phyloP scores from a whole-genome alignment of 2,888 invertebrate genomes.

The Corbicula japonica region DNA sequence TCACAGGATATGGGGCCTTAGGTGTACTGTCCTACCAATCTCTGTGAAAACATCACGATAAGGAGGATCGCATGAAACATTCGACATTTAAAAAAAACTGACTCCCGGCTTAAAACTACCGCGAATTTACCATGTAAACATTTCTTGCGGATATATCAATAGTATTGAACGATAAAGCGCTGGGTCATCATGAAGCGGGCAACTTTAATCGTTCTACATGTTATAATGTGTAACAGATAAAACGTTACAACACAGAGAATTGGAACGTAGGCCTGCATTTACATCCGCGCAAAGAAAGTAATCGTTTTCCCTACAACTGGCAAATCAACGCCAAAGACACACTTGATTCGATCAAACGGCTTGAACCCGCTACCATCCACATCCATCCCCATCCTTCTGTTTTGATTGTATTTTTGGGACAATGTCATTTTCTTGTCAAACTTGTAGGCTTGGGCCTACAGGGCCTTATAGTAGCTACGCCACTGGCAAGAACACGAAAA shows the following conservation, averaged over 20 bases:
- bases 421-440: slow-evolving; percentile 1
- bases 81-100: slow-evolving; percentile 11
- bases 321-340: background rate
- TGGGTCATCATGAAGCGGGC: background rate
- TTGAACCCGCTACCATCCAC: background rate
- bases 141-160: slow-evolving; percentile 1
- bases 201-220: slow-evolving; percentile 4
- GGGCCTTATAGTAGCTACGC: slow-evolving; percentile 9
- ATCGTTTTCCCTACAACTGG: background rate
- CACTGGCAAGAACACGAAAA: no score
- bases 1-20: no score
- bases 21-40: slow-evolving; percentile 5
- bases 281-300: background rate
- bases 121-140: background rate
- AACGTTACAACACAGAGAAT: slow-evolving; percentile 12
- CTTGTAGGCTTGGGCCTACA: slow-evolving; percentile 1
- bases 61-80: slow-evolving; percentile 23
- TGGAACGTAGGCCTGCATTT: background rate
- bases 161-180: background rate
- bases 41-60: slow-evolving; percentile 28
- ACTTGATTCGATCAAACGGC: background rate
- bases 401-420: background rate
- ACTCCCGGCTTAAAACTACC: background rate
- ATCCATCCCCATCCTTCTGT: no score
- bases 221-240: slow-evolving; percentile 23